Conservation (phyloP, 2,113 vertebrate genomes). For the Barbus barbus region DNA sequence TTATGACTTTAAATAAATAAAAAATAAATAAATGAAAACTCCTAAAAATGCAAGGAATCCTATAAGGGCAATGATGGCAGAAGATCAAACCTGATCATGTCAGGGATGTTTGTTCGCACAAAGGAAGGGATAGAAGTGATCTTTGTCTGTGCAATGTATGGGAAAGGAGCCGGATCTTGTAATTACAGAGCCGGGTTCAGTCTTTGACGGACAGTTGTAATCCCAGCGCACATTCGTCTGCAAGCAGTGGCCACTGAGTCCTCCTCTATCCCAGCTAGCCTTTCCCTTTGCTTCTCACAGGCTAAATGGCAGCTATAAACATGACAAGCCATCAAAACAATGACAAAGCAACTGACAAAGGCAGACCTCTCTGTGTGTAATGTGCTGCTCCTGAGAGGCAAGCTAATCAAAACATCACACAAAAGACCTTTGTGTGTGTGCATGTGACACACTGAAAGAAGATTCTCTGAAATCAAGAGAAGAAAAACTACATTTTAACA, state of each 20-base stretch:
- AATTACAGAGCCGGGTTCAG: slow-evolving; percentile 47
- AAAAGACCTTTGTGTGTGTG: slow-evolving; percentile 15
- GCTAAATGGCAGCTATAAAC: slow-evolving; percentile 65
- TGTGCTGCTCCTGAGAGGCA: not conserved
- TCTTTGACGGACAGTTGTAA: slow-evolving; percentile 54
- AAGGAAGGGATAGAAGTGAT: slow-evolving; percentile 26
- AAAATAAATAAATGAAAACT: not conserved
- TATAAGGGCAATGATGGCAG: not conserved
- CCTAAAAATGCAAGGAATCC: not conserved
- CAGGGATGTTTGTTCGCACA: slow-evolving; percentile 1
- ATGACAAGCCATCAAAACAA: slow-evolving; percentile 61
- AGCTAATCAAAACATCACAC: slow-evolving; percentile 24
- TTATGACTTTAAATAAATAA: too few species aligned
- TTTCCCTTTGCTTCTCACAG: slow-evolving; percentile 44
- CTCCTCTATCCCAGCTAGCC: slow-evolving; percentile 56
- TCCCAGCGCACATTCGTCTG: slow-evolving; percentile 53
- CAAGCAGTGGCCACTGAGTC: slow-evolving; percentile 55
- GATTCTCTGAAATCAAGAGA: not conserved
- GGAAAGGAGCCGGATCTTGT: slow-evolving; percentile 48
- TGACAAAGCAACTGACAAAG: slow-evolving; percentile 57
- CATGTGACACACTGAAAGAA: not conserved
- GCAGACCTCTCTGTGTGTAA: slow-evolving; percentile 36
- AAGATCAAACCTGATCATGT: not conserved
- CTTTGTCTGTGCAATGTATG: slow-evolving; percentile 42
- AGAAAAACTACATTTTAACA: not conserved